Percentiles rank a stretch among this genome's conserved stretches.
Evolutionary conservation across 1,140 invertebrate species (phyloP).

Genomic region (Anastrepha obliqua): DNA sequence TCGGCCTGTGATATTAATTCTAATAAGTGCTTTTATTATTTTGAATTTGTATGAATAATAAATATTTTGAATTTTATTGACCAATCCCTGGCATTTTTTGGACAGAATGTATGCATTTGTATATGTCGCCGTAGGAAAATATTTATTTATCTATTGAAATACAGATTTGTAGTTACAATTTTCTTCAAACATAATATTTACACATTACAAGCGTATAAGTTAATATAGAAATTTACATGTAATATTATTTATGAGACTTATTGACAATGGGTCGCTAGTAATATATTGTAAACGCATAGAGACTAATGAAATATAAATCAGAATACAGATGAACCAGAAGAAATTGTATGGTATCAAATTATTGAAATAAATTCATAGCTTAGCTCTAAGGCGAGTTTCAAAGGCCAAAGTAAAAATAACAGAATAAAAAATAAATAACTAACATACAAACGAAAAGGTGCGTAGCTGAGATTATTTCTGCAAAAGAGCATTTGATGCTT

Average conservation of each 20-base stretch:
- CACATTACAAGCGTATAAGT: background rate
- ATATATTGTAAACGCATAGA: background rate
- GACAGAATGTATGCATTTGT: background rate
- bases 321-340: background rate
- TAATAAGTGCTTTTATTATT: no score
- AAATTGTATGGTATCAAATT: conserved; percentile 33
- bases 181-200: background rate
- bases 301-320: background rate
- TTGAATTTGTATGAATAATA: no score
- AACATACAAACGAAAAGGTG: no score
- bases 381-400: conserved; percentile 7
- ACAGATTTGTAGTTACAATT: background rate
- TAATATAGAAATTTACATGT: background rate
- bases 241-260: background rate
- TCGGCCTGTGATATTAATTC: no score
- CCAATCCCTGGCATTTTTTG: no score
- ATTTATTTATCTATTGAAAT: background rate
- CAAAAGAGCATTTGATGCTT: conserved; percentile 10
- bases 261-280: no score
- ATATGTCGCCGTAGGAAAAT: no score
- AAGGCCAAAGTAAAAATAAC: conserved; percentile 8
- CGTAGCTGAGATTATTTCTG: no score
- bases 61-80: no score
- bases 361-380: conserved; percentile 52
- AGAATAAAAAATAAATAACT: background rate